These are phyloP conservation scores for Holacanthella duospinosa DNA, from an alignment of 2,888 invertebrate species.

Conservation along the genomic window DNA sequence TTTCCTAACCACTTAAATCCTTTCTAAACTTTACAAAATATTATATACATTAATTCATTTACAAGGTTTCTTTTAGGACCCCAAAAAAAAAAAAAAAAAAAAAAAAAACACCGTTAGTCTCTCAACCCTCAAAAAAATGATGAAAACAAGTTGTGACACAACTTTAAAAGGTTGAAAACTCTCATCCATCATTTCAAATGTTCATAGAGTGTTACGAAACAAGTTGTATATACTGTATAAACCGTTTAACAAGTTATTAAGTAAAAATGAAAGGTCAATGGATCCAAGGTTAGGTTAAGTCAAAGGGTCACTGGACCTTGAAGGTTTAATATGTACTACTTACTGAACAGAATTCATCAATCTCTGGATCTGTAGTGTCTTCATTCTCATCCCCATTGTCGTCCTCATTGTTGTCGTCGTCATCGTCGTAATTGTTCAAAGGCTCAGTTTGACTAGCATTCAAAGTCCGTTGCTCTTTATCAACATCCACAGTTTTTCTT, in stretches of 20 bases:
- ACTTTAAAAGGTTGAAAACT: not conserved
- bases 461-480: not conserved
- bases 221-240: not conserved
- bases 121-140: not conserved
- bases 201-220: not conserved
- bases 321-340: too few species aligned
- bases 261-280: not conserved
- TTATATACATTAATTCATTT: too few species aligned
- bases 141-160: not conserved
- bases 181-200: not conserved
- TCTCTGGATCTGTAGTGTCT: not conserved
- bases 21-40: too few species aligned
- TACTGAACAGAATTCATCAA: not conserved
- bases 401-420: not conserved
- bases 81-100: not conserved
- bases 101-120: not conserved
- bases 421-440: not conserved
- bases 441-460: too few species aligned
- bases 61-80: too few species aligned
- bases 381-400: not conserved
- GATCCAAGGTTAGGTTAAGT: not conserved
- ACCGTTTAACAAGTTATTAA: not conserved
- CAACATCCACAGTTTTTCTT: not conserved
- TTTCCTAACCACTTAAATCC: not conserved
- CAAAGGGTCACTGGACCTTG: too few species aligned